Conservation (phyloP, 2,113 vertebrate genomes). For the Prinia subflava region DNA sequence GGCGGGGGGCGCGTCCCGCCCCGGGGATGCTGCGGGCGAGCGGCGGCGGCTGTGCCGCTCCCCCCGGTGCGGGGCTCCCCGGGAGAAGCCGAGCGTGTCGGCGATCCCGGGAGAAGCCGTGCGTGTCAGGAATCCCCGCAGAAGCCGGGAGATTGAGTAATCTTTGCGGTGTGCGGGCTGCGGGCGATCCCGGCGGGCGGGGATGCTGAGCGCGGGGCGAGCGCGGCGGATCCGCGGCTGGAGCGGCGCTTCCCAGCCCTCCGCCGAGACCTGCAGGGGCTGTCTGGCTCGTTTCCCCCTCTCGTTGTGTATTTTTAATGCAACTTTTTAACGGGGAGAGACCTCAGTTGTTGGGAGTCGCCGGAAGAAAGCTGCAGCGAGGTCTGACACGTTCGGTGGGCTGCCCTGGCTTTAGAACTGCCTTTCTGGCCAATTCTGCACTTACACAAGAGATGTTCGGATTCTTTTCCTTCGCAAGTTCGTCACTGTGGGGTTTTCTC, state of each 20-base stretch:
- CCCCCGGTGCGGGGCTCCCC: not conserved
- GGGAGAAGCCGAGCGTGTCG: not conserved
- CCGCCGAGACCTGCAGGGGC: accelerated
- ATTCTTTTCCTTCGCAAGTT: not conserved
- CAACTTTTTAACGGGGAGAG: not conserved
- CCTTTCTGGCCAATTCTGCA: not conserved
- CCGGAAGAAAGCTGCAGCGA: not conserved
- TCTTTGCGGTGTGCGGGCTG: too few species aligned
- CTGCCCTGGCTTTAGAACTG: not conserved
- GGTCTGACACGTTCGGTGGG: not conserved
- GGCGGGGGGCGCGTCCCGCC: too few species aligned
- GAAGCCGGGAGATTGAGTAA: not conserved
- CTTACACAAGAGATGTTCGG: not conserved
- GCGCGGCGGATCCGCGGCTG: not conserved
- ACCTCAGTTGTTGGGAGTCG: not conserved
- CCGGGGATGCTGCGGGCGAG: not conserved
- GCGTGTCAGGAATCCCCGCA: not conserved
- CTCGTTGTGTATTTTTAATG: accelerated
- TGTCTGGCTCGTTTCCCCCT: not conserved
- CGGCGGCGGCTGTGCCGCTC: not conserved
- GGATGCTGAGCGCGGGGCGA: not conserved
- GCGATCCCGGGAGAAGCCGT: not conserved
- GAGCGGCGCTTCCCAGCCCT: not conserved
- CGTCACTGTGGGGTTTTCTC: not conserved
- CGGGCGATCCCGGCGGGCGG: not conserved